Conservation (phyloP, 2,888 invertebrate genomes). For the Pseudanteris insignis region DNA sequence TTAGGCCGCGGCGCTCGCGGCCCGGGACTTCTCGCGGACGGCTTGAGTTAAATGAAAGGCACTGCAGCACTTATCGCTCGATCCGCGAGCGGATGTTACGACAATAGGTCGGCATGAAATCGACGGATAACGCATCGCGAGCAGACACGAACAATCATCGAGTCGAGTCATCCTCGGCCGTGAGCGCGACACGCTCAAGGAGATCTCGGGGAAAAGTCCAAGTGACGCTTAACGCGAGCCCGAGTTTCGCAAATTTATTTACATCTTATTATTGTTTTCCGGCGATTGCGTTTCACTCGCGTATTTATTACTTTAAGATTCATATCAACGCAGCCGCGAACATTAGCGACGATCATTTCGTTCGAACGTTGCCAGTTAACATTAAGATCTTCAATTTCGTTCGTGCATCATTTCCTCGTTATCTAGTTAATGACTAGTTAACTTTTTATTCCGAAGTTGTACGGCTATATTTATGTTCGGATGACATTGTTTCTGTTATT, state of each 20-base stretch:
- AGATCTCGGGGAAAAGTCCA: constrained; percentile 42
- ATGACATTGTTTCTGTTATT: no score
- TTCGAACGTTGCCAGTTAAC: no score
- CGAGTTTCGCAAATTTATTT: constrained; percentile 31
- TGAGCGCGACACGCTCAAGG: constrained; percentile 41
- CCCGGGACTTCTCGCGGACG: constrained; percentile 34
- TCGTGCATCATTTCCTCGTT: no score
- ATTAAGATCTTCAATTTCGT: no score
- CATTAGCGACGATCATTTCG: no score
- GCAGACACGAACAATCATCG: constrained; percentile 39
- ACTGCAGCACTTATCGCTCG: constrained; percentile 36
- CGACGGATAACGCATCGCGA: constrained; percentile 36
- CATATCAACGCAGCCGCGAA: constrained; percentile 4
- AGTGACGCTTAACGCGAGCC: constrained; percentile 19
- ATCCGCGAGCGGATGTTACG: constrained; percentile 38
- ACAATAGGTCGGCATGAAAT: constrained; percentile 41
- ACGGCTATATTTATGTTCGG: no score
- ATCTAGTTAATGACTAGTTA: no score
- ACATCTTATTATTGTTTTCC: constrained; percentile 22
- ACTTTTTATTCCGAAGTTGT: no score
- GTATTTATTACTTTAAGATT: constrained; percentile 17
- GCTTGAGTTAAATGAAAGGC: constrained; percentile 35
- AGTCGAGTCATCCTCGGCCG: constrained; percentile 41
- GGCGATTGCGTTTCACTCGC: constrained; percentile 25
- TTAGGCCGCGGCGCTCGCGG: constrained; percentile 24